A percentile compares a stretch with the other conserved stretches of the same genome.
Evolutionary conservation across 1,140 invertebrate genomes (phyloP).

Genomic region (Drosophila saltans): DNA sequence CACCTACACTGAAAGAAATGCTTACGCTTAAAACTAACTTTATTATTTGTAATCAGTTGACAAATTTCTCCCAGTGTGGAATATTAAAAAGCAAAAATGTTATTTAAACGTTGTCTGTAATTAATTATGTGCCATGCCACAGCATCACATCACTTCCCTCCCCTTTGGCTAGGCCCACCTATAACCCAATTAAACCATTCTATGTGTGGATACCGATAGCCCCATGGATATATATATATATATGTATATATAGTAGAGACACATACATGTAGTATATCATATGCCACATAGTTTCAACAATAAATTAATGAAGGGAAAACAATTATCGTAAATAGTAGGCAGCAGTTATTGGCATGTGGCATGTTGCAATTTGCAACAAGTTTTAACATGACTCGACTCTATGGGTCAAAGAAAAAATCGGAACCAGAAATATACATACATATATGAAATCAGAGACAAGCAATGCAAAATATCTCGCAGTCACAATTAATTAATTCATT

Average conservation of each 20-base stretch:
- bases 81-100: slow-evolving; percentile 52
- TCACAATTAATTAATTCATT: too few species aligned
- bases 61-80: slow-evolving; percentile 15
- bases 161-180: neutral
- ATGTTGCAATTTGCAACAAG: slow-evolving; percentile 37
- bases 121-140: slow-evolving; percentile 67
- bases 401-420: too few species aligned
- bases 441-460: too few species aligned
- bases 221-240: slow-evolving; percentile 5
- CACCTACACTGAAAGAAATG: slow-evolving; percentile 42
- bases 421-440: too few species aligned
- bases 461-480: too few species aligned
- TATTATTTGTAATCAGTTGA: too few species aligned
- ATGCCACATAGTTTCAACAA: slow-evolving; percentile 60
- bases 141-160: neutral
- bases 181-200: slow-evolving; percentile 21
- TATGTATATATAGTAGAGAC: neutral
- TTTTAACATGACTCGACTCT: slow-evolving; percentile 31
- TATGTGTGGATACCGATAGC: neutral
- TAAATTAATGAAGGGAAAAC: slow-evolving; percentile 76
- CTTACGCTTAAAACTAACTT: too few species aligned
- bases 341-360: slow-evolving; percentile 53
- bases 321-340: slow-evolving; percentile 68
- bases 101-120: slow-evolving; percentile 68
- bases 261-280: slow-evolving; percentile 32